These are phyloP conservation scores for Labroides dimidiatus DNA, from an alignment of 2,797 vertebrate species.

Conservation along the genomic window DNA sequence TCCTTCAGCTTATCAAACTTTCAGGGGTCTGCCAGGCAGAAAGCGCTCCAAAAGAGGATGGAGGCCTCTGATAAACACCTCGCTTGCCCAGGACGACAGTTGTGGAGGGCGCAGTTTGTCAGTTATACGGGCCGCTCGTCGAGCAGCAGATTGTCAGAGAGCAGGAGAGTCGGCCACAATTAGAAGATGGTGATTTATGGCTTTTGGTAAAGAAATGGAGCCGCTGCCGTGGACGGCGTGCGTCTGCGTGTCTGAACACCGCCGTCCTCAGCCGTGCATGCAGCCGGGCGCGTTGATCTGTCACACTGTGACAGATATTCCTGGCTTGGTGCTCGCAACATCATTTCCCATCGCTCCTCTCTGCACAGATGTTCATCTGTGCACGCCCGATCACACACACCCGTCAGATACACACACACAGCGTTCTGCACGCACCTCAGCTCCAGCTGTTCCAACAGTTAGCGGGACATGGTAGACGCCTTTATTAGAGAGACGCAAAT, in stretches of 20 bases:
- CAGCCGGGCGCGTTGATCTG: constrained; percentile 55
- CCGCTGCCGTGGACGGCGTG: constrained; percentile 17
- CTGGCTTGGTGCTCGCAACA: constrained; percentile 52
- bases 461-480: constrained; percentile 74
- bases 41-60: constrained; percentile 41
- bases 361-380: constrained; percentile 66
- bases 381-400: constrained; percentile 43
- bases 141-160: constrained; percentile 77
- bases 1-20: constrained; percentile 72
- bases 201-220: constrained; percentile 26
- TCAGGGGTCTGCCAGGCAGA: constrained; percentile 55
- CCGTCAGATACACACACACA: constrained; percentile 35
- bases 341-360: constrained; percentile 68
- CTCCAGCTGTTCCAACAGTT: constrained; percentile 79
- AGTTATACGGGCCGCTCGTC: constrained; percentile 75
- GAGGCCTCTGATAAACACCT: constrained; percentile 63
- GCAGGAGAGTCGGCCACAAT: constrained; percentile 70
- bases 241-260: constrained; percentile 20
- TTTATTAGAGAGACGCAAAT: constrained; percentile 76
- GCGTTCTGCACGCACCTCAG: constrained; percentile 47
- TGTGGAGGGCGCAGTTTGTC: constrained; percentile 72
- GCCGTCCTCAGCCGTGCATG: constrained; percentile 29
- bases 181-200: constrained; percentile 75
- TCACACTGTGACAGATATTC: constrained; percentile 67
- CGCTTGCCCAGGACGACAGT: constrained; percentile 56